Percentiles rank a stretch among this genome's conserved stretches.
Conservation (phyloP, 1,140 invertebrate species). For the Eupeodes corollae region DNA sequence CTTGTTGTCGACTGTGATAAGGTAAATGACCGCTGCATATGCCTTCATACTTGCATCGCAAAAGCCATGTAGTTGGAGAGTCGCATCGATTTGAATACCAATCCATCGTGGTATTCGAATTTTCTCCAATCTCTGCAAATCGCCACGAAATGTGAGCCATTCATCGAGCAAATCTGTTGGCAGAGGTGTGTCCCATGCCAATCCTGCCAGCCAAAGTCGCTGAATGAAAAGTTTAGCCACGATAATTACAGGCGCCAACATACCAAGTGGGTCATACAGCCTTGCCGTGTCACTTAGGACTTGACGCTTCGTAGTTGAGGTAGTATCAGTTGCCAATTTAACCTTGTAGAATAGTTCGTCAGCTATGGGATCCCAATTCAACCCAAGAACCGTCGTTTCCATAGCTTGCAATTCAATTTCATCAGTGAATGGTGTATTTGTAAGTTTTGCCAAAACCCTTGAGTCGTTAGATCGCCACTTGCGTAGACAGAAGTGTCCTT, state of each 20-base stretch:
- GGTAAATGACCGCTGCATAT: slow-evolving; percentile 29
- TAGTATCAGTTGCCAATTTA: too few relatives aligned
- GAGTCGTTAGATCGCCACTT: too few relatives aligned
- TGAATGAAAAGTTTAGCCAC: slow-evolving; percentile 39
- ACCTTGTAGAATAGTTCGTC: too few relatives aligned
- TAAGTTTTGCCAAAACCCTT: too few relatives aligned
- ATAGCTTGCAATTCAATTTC: too few relatives aligned
- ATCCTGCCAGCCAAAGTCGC: slow-evolving; percentile 28
- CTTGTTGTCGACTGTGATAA: slow-evolving; percentile 8
- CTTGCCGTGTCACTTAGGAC: slow-evolving; percentile 5
- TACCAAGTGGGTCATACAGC: slow-evolving; percentile 36
- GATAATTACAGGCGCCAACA: slow-evolving; percentile 34
- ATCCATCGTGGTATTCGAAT: slow-evolving; percentile 10
- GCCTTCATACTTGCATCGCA: slow-evolving; percentile 27
- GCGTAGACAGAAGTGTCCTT: too few relatives aligned
- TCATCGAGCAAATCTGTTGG: slow-evolving; percentile 7
- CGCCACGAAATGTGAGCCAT: slow-evolving; percentile 7
- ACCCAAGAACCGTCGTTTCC: too few relatives aligned
- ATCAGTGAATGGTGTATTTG: too few relatives aligned
- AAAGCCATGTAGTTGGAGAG: slow-evolving; percentile 21
- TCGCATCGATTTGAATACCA: slow-evolving; percentile 10
- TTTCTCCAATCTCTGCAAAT: neutral
- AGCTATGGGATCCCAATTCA: too few relatives aligned
- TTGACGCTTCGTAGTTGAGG: slow-evolving; percentile 4
- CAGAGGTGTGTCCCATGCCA: slow-evolving; percentile 34